Base-by-base conservation (phyloP, 2,113 vertebrate genomes). In the Actinemys pallida region DNA sequence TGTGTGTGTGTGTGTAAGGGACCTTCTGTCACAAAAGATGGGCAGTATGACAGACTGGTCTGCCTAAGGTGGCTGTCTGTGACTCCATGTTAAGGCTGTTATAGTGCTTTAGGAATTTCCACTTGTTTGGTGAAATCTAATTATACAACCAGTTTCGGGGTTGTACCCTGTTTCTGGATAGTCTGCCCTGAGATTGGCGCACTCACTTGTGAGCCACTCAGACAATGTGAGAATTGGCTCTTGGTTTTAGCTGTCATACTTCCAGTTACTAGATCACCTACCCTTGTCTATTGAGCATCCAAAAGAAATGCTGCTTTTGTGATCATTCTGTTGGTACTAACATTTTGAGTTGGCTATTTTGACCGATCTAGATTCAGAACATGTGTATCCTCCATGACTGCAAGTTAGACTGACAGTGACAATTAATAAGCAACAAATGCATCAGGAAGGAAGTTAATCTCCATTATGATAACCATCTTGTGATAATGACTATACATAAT, bases 401-500 rank as follows among this genome's bases (percentile, higher is more conserved):
- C 59, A 83, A 45, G 78, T 90, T 81, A 59, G 78, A 7, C 53
- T 69, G 45, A 35, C 57, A 79, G 69, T 27, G 89, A 62, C 49
- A 86, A 31, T 29, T 29, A 86, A 45, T 47, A 78, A 78, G 14
- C 0, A 3, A 83, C 50, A 6, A 62, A 79, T 29, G 59, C 49
- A 39, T 72, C 45, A 54, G 42, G 31, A 42, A 39, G 86, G 45
- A 83, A 84, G 52, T 17, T 54, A 83, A 27, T 86, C 54, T 39
- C 39, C 76, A 16, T 81, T 87, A 56, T 82, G 25, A 1, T 54
- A 72, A 54, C n/a, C 50, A 2, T 79, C 76, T 4, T 24, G 52
- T 56, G 50, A 54, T 47, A 24, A n/a, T 56, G 5, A 1, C 10
- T 13, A 81, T 29, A 24, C 1, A 0, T 7, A 0, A 69, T 91